Conservation (phyloP, 2,797 vertebrate genomes). For the Psittacula echo region DNA sequence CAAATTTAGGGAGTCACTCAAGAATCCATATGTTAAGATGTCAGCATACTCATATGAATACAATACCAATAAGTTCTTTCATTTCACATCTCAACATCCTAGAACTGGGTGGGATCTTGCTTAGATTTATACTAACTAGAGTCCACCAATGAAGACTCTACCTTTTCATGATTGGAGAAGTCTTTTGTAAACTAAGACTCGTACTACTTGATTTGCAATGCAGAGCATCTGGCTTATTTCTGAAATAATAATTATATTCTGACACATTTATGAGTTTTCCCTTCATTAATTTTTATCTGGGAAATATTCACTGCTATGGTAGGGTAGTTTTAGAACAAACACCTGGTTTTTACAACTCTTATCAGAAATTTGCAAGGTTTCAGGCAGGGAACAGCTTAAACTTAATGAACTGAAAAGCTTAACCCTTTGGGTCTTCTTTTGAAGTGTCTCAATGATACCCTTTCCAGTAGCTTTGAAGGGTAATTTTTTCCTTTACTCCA, state of each 20-base stretch:
- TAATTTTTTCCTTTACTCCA: constrained; percentile 26
- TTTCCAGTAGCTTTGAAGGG: constrained; percentile 45
- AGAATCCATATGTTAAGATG: background rate
- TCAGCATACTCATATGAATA: background rate
- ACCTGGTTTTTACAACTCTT: constrained; percentile 77
- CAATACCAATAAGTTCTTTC: background rate
- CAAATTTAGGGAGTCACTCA: background rate
- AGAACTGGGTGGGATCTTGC: background rate
- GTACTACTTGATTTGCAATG: constrained; percentile 55
- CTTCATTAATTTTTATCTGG: constrained; percentile 78
- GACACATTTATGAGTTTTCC: constrained; percentile 75
- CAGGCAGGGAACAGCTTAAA: constrained; percentile 62
- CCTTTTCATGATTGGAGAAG: background rate
- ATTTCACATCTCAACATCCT: background rate
- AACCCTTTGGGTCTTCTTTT: constrained; percentile 59
- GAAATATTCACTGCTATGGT: constrained; percentile 69
- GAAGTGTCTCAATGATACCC: constrained; percentile 13
- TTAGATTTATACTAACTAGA: background rate
- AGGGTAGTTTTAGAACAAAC: constrained; percentile 76
- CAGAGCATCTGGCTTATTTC: constrained; percentile 67
- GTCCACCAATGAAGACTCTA: background rate
- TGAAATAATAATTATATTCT: constrained; percentile 75
- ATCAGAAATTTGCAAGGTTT: constrained; percentile 68
- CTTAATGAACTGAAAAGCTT: constrained; percentile 61
- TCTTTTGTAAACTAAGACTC: constrained; percentile 25